Percentiles rank a stretch among this genome's conserved stretches.
Conservation (phyloP, 2,113 vertebrate species). For the Drymodes brunneopygia region DNA sequence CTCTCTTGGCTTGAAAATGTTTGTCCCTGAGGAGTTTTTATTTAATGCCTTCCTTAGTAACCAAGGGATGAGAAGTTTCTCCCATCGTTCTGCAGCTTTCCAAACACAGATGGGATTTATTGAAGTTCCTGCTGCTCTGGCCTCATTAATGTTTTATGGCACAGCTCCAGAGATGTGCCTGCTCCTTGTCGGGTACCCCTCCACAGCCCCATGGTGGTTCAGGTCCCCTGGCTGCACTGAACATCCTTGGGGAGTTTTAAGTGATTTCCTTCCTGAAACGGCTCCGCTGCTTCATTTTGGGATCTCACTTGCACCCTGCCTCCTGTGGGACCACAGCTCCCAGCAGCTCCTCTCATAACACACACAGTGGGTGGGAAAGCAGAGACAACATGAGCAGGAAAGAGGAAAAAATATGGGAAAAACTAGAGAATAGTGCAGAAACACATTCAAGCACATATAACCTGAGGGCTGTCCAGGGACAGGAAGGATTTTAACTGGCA, state of each 20-base stretch:
- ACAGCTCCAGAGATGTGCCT: not conserved
- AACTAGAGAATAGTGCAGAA: not conserved
- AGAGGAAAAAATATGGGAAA: not conserved
- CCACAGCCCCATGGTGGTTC: not conserved
- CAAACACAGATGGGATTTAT: constrained; percentile 60
- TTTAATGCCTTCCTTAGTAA: constrained; percentile 35
- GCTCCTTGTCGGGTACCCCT: not conserved
- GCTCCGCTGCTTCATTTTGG: not conserved
- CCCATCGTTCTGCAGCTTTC: not conserved
- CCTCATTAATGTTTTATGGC: constrained; percentile 6
- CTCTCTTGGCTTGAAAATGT: not conserved
- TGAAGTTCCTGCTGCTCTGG: constrained; percentile 17
- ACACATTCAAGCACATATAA: not conserved
- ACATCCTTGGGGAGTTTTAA: not conserved
- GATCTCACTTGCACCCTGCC: not conserved
- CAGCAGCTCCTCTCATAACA: not conserved
- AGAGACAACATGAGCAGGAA: not conserved
- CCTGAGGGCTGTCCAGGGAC: not conserved
- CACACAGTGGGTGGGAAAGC: not conserved
- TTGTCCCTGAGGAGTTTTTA: constrained; percentile 1
- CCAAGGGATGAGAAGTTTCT: constrained; percentile 45
- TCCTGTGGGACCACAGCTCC: not conserved
- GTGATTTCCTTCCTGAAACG: not conserved
- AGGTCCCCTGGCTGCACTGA: not conserved
- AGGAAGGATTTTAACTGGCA: not conserved